Base-by-base conservation (phyloP, 2,113 vertebrate genomes). In the Odocoileus hemionus region DNA sequence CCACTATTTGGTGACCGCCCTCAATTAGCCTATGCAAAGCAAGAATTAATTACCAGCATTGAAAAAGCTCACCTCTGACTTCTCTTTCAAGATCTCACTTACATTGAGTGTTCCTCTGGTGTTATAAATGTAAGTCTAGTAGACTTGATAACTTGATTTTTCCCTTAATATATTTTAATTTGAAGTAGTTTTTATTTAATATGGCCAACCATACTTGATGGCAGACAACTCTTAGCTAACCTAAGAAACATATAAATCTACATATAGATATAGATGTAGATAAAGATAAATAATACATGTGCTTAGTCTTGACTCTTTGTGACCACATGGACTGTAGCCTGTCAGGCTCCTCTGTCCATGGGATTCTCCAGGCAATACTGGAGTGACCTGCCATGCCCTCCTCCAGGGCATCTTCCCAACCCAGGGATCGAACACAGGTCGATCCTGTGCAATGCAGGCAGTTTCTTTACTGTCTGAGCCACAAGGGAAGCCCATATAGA, bases 11-110 rank as follows among this genome's bases (percentile, higher is more conserved):
- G 97, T 98, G 98, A 98, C 97, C 99, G 98, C 98, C 99, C 99
- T 99, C 99, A 99, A 99, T 99, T 99, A 99, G 98, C 99, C 98
- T 99, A 98, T 99, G 99, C 98, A 99, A 99, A 99, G 98, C 98
- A 98, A 99, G 98, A 98, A 99, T 99, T 99, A 99, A 99, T 99
- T 99, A 99, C 98, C 97, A 98, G 90, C 98, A 98, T 97, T 98
- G 98, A 98, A 98, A 98, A 98, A 97, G 76, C 83, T 99, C 98
- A 99, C 98, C 99, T 99, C 97, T 99, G 98, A 98, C 98, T 96
- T 84, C 93, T 94, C 94, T 98, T 98, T 98, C 97, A 98, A 96
- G 92, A 95, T 98, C 97, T 98, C 98, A 97, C 98, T 98, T 98
- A 96, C 89, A 98, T 10, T 43, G 61, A 98, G 78, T 96, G 80